A percentile compares a stretch with the other conserved stretches of the same genome.
Conservation (phyloP, 2,113 vertebrate genomes). For the Himantopus leucocephalus region DNA sequence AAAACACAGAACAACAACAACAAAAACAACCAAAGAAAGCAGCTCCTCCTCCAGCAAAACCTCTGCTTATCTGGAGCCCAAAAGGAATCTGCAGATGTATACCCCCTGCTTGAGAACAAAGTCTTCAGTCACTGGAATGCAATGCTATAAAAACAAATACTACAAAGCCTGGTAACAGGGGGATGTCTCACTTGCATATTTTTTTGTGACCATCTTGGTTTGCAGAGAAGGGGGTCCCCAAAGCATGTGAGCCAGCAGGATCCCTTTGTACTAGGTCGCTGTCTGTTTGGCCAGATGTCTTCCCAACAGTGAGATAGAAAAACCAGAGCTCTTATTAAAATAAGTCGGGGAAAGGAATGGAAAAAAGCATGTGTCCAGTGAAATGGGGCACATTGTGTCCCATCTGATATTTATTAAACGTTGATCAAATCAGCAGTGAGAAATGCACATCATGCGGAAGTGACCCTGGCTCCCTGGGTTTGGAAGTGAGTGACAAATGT, state of each 20-base stretch:
- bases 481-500: constrained; percentile 50
- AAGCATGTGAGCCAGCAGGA: constrained; percentile 75
- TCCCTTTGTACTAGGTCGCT: constrained; percentile 82
- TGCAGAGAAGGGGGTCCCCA: constrained; percentile 72
- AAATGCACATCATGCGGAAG: constrained; percentile 47
- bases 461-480: constrained; percentile 42
- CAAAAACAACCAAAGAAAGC: neutral
- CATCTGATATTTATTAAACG: constrained; percentile 76
- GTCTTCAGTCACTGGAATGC: constrained; percentile 72
- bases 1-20: neutral
- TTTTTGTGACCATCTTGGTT: constrained; percentile 74
- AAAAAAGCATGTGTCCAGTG: constrained; percentile 63
- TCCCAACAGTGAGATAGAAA: constrained; percentile 74
- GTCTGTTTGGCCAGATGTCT: constrained; percentile 89
- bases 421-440: constrained; percentile 47
- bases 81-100: constrained; percentile 60
- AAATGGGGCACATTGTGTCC: constrained; percentile 41
- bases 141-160: constrained; percentile 78
- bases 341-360: constrained; percentile 54
- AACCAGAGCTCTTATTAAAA: constrained; percentile 74
- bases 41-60: neutral
- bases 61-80: constrained; percentile 1
- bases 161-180: constrained; percentile 77
- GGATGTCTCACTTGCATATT: constrained; percentile 71
- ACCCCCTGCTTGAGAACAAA: constrained; percentile 67